Percentiles rank a stretch among this genome's conserved stretches.
Evolutionary conservation across 2,113 vertebrate genomes (phyloP).

Genomic region (Dromas ardeola): DNA sequence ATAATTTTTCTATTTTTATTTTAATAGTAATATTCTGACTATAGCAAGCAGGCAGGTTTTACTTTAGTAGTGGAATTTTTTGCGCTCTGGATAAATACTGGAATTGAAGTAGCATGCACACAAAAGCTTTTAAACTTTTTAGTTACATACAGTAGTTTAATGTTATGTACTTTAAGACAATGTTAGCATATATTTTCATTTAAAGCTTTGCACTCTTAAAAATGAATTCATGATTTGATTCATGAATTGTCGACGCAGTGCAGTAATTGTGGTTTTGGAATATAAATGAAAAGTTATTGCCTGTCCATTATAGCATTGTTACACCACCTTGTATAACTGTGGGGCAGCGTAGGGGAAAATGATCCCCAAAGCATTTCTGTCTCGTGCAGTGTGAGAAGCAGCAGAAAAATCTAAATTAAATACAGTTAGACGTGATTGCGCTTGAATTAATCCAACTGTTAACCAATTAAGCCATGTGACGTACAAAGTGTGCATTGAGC

Average conservation of each 20-base stretch:
- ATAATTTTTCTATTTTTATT: not conserved
- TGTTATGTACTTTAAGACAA: not conserved
- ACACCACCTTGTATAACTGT: not conserved
- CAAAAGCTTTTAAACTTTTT: not conserved
- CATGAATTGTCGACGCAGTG: not conserved
- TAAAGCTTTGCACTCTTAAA: not conserved
- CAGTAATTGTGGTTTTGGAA: not conserved
- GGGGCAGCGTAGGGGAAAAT: not conserved
- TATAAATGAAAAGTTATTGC: not conserved
- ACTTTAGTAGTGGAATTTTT: not conserved
- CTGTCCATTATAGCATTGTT: not conserved
- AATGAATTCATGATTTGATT: not conserved
- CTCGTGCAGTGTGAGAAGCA: not conserved
- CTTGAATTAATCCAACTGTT: slow-evolving; percentile 3
- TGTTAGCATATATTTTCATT: not conserved
- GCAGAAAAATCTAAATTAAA: not conserved
- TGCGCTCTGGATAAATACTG: not conserved
- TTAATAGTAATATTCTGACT: not conserved
- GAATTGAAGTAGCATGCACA: not conserved
- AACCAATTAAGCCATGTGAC: not conserved
- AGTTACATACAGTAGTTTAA: not conserved
- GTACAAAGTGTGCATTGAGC: accelerated
- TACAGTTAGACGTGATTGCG: not conserved
- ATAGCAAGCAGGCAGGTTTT: not conserved
- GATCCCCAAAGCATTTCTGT: not conserved